Evolutionary conservation across 2,888 invertebrate species (phyloP).

Genomic region (Creontiades dilutus): DNA sequence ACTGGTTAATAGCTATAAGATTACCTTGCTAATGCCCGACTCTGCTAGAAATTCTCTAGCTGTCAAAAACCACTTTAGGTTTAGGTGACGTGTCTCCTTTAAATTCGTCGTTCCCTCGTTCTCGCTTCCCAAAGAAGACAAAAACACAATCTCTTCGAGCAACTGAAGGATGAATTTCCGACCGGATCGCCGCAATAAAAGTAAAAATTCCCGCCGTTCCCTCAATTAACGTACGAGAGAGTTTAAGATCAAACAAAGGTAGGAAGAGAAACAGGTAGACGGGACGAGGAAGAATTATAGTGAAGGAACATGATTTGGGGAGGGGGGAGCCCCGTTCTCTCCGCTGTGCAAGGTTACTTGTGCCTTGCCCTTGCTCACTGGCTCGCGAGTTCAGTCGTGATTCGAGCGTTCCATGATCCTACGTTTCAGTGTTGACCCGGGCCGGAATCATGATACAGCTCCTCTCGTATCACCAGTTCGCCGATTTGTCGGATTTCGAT

Average conservation of each 20-base stretch:
- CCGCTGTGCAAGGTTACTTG: background rate
- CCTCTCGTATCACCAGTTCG: constrained; percentile 61
- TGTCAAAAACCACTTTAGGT: too few species aligned
- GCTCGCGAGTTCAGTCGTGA: background rate
- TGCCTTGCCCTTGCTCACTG: background rate
- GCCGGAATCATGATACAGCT: constrained; percentile 57
- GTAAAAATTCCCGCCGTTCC: background rate
- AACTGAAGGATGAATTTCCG: too few species aligned
- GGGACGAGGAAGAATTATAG: constrained; percentile 43
- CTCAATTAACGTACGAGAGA: background rate
- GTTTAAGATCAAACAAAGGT: background rate
- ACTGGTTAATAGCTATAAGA: too few species aligned
- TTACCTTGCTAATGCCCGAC: too few species aligned
- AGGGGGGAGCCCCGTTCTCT: background rate
- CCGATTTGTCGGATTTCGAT: constrained; percentile 58
- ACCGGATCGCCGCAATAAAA: too few species aligned
- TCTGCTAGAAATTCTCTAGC: too few species aligned
- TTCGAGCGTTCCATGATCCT: background rate
- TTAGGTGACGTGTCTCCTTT: too few species aligned
- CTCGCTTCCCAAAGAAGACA: too few species aligned
- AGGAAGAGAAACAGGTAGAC: background rate
- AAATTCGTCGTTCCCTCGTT: too few species aligned
- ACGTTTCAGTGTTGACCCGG: background rate
- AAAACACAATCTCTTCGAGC: too few species aligned
- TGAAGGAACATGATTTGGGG: background rate